Base-by-base conservation (phyloP, 2,888 invertebrate species). In the Dilophus febrilis region DNA sequence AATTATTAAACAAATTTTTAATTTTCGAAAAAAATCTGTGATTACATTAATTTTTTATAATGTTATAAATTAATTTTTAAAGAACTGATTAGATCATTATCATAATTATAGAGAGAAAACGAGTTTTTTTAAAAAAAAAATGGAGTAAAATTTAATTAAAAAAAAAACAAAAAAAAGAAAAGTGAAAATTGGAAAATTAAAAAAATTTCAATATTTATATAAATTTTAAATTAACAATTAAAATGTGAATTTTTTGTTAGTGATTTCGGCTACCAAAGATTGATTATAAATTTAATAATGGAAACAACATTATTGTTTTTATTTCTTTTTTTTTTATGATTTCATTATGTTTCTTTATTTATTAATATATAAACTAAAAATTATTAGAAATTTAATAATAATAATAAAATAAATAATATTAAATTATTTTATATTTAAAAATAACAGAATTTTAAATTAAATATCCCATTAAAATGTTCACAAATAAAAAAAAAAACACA, bases 51-150 rank as follows among this genome's bases (percentile, higher is more conserved):
- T 35, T 35, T 40, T 35, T 40, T 40, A 39, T 37, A 44, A 44
- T 44, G 42, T 45, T 47, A 44, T n/a, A n/a, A n/a, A n/a, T 44
- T 45, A 44, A 45, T 44, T 42, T 44, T 41, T 44, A 44, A 48
- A 46, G 48, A 48, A 48, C 48, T 48, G 48, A 48, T 48, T 48
- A 48, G 48, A 45, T 45, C 44, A 44, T 44, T 45, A 46, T 47
- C n/a, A n/a, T 45, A 45, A 43, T 35, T 10, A 18, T 14, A 13
- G 31, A 30, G 13, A 30, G 13, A 37, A n/a, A n/a, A n/a, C n/a
- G 31, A 13, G 11, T 10, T 10, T 14, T n/a, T 16, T 30, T 3
- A 22, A 3, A 22, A 14, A 10, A 27, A 28, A 37, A 37, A 18
- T 31, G 2, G 18, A 37, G 37, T 14, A 35, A 35, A 16, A 18